Percentiles rank a stretch among this genome's conserved stretches.
These are phyloP conservation scores for Kryphioiulus occultus DNA, from an alignment of 2,888 invertebrate genomes.

Conservation along the genomic window DNA sequence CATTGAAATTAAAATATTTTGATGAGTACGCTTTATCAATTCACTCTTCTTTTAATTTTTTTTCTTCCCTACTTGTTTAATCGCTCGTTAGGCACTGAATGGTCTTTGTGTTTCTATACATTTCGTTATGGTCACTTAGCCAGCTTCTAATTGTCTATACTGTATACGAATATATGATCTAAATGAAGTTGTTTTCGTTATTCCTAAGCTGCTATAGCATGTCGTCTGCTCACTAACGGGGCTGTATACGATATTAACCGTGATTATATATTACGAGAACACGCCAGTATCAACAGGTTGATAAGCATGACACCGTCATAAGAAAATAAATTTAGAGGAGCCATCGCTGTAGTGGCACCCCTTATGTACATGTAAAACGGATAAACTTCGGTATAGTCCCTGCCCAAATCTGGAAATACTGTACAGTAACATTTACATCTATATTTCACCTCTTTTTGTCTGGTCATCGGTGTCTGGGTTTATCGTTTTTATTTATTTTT, in stretches of 20 bases:
- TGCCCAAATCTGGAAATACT: too few relatives aligned
- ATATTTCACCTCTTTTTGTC: too few relatives aligned
- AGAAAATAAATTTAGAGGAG: neutral
- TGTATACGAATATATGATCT: slow-evolving; percentile 1
- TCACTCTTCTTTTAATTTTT: neutral
- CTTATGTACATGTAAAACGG: too few relatives aligned
- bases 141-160: slow-evolving; percentile 1
- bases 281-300: neutral
- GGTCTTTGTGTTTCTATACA: slow-evolving; percentile 16
- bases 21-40: neutral
- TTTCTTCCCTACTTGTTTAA: neutral
- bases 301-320: neutral
- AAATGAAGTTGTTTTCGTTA: slow-evolving; percentile 13
- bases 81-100: neutral
- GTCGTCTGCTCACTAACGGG: slow-evolving; percentile 21
- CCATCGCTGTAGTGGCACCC: too few relatives aligned
- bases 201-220: slow-evolving; percentile 30
- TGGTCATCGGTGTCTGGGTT: too few relatives aligned
- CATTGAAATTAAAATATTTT: neutral
- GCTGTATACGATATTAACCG: neutral
- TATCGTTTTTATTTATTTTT: too few relatives aligned
- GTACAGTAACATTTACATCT: too few relatives aligned
- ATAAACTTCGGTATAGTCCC: too few relatives aligned
- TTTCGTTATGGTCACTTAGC: slow-evolving; percentile 33
- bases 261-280: neutral